Percentiles rank a stretch among this genome's conserved stretches.
Conservation (phyloP, 2,113 vertebrate genomes). For the Hydrolagus affinis region DNA sequence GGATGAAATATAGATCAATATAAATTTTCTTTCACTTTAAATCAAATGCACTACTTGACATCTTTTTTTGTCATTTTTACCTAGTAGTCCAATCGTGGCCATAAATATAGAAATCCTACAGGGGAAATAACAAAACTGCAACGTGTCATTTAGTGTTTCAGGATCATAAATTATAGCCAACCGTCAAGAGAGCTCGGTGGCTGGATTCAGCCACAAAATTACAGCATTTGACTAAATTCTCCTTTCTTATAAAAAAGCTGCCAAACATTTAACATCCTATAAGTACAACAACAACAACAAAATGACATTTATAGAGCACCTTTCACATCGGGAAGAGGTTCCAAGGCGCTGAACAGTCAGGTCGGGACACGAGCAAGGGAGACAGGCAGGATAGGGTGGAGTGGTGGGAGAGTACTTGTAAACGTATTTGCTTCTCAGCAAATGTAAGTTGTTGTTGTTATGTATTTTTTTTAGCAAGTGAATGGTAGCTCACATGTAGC, state of each 20-base stretch:
- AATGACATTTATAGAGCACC: too few relatives aligned
- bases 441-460: background rate
- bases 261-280: too few relatives aligned
- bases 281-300: too few relatives aligned
- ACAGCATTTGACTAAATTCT: background rate
- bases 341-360: too few relatives aligned
- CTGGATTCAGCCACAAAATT: background rate
- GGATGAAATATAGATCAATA: background rate
- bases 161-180: background rate
- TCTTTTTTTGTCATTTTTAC: background rate
- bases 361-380: too few relatives aligned
- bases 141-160: background rate
- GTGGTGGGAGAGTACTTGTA: too few relatives aligned
- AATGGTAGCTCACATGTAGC: too few relatives aligned
- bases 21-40: slow-evolving; percentile 1
- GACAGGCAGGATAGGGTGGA: too few relatives aligned
- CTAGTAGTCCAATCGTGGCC: background rate
- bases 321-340: too few relatives aligned
- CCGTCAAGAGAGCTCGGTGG: too few relatives aligned
- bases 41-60: background rate
- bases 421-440: background rate
- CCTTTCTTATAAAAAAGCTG: background rate
- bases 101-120: background rate
- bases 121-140: background rate
- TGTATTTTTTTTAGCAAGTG: too few relatives aligned